Evolutionary conservation across 2,113 vertebrate genomes (phyloP).

Genomic region (Aspiorhynchus laticeps): DNA sequence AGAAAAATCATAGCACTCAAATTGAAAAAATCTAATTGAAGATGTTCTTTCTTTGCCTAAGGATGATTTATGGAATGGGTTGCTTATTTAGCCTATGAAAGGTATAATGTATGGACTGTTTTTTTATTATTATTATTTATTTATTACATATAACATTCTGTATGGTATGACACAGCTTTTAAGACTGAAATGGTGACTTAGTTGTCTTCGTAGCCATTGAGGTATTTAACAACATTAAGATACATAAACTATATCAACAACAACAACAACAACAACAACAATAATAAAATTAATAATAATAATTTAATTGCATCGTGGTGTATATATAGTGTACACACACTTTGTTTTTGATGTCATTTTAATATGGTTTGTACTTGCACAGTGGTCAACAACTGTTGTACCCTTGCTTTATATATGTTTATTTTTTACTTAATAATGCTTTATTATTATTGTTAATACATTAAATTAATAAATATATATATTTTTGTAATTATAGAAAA

Average conservation of each 20-base stretch:
- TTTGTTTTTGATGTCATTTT: no score
- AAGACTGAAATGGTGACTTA: not conserved
- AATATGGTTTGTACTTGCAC: no score
- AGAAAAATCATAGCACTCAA: constrained; percentile 15
- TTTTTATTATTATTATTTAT: not conserved
- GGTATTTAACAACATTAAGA: not conserved
- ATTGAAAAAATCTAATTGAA: no score
- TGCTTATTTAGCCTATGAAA: constrained; percentile 1
- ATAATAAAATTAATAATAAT: no score
- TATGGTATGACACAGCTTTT: not conserved
- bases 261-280: no score
- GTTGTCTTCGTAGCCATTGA: not conserved
- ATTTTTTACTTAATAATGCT: no score
- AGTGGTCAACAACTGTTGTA: no score
- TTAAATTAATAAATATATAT: no score
- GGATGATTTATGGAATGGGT: not conserved
- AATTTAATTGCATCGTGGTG: no score
- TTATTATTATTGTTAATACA: not conserved
- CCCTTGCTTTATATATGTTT: no score
- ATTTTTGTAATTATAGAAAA: no score
- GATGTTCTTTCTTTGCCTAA: constrained; percentile 6
- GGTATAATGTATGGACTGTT: not conserved
- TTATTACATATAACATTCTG: not conserved
- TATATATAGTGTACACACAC: no score
- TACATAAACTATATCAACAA: not conserved